Evolutionary conservation across 1,140 invertebrate species (phyloP).

Genomic region (Rhyacophila brunnea): DNA sequence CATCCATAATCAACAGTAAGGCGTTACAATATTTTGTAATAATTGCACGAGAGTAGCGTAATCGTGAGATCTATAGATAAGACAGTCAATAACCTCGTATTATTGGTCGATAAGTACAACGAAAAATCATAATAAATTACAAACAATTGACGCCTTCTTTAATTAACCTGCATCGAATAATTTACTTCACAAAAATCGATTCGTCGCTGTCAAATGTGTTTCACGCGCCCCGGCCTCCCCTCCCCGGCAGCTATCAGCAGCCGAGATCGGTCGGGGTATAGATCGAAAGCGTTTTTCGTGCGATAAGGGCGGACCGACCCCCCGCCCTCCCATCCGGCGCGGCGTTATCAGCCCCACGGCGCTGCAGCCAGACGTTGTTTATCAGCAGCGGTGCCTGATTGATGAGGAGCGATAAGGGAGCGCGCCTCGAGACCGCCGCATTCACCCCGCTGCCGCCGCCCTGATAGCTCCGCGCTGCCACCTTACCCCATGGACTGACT

Average conservation of each 20-base stretch:
- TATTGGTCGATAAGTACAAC: no score
- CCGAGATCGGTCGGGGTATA: slow-evolving; percentile 23
- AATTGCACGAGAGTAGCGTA: no score
- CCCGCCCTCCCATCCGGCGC: slow-evolving; percentile 2
- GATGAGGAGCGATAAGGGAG: slow-evolving; percentile 29
- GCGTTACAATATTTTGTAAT: no score
- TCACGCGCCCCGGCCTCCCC: slow-evolving; percentile 2
- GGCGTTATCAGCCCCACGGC: slow-evolving; percentile 14
- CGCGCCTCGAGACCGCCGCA: not conserved
- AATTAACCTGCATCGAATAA: slow-evolving; percentile 6
- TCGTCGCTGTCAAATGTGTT: slow-evolving; percentile 22
- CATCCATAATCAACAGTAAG: no score
- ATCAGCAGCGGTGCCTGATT: slow-evolving; percentile 34
- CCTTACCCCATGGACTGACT: no score
- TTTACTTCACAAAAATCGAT: slow-evolving; percentile 30
- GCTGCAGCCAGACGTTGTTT: slow-evolving; percentile 36
- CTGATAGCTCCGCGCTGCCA: not conserved
- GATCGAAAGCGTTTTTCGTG: slow-evolving; percentile 37
- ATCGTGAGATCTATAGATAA: no score
- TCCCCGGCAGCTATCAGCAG: slow-evolving; percentile 16
- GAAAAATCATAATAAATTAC: no score
- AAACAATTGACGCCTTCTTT: no score
- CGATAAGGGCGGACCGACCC: slow-evolving; percentile 26
- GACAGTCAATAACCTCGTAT: no score
- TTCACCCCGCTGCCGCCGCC: not conserved